Base-by-base conservation (phyloP, 2,888 invertebrate genomes). In the Orthosia gothica region DNA sequence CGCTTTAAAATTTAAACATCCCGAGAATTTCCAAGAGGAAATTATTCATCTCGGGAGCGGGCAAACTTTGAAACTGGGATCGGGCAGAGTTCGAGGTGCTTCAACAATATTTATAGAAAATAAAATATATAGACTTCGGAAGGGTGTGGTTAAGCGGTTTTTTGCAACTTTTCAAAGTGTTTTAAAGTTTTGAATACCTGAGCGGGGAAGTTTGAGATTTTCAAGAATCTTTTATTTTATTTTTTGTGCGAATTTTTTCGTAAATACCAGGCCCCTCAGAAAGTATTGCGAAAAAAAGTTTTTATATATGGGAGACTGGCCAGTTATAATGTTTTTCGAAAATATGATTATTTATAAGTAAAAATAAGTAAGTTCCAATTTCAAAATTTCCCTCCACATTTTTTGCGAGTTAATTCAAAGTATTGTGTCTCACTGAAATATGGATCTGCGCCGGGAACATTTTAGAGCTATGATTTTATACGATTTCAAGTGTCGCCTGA, bases 51-150 rank as follows among this genome's bases (percentile, higher is more conserved):
- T 86, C 62, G 71, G 69, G 20, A 76, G 83, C 81, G 81, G 70
- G 79, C 16, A 71, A 89, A 87, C 82, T 89, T 89, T 83, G 76
- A 65, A 73, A 81, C 77, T 69, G 82, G 64, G 79, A 85, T 82
- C 83, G 75, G 81, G 81, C 80, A 82, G 79, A 80, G 71, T 76
- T 82, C 9, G 61, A 61, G 70, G 71, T 79, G 62, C 70, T 80
- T 66, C 54, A 81, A 78, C 82, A 87, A 87, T 88, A 88, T 89
- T 89, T 89, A 88, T 86, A 85, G 84, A 84, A 83, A 84, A 85
- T 79, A 78, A 73, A 73, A 78, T 79, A 83, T 82, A 83, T 82
- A 86, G 82, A 74, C 70, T 74, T 26, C 59, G 66, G 74, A 57
- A 66, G 77, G 79, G 63, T 82, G 81, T 67, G 87, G 84, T 84